These are phyloP conservation scores for Lasius platythorax DNA, from an alignment of 2,888 invertebrate genomes.

Conservation along the genomic window DNA sequence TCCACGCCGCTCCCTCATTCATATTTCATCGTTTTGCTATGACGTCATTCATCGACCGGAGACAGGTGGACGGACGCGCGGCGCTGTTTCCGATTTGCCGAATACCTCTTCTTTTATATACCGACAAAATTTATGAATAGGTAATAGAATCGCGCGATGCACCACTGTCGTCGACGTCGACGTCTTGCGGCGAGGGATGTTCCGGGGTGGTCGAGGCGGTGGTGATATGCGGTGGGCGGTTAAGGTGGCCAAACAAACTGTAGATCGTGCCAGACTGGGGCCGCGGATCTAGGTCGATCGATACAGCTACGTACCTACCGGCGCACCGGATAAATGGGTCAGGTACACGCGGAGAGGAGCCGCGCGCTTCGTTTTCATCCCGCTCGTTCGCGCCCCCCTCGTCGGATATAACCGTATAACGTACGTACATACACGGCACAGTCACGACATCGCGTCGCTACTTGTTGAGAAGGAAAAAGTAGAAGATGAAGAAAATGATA, in stretches of 20 bases:
- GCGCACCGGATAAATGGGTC: constrained; percentile 81
- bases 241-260: constrained; percentile 73
- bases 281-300: constrained; percentile 85
- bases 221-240: constrained; percentile 60
- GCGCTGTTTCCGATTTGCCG: constrained; percentile 13
- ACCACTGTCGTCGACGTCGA: background rate
- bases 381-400: constrained; percentile 58
- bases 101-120: background rate
- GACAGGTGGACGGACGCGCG: constrained; percentile 33
- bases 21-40: constrained; percentile 44
- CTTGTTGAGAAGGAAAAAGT: constrained; percentile 72
- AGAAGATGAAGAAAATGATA: constrained; percentile 14
- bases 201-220: constrained; percentile 29
- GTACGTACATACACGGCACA: constrained; percentile 11
- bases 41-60: constrained; percentile 38
- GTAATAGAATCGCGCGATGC: background rate
- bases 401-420: background rate
- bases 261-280: constrained; percentile 77
- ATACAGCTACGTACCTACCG: constrained; percentile 83
- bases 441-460: constrained; percentile 57
- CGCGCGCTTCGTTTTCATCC: constrained; percentile 66
- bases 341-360: constrained; percentile 79
- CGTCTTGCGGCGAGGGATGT: constrained; percentile 10
- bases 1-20: constrained; percentile 40
- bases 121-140: background rate